Percentiles rank a stretch among this genome's conserved stretches.
Conservation (phyloP, 2,797 vertebrate genomes). For the Labroides dimidiatus region DNA sequence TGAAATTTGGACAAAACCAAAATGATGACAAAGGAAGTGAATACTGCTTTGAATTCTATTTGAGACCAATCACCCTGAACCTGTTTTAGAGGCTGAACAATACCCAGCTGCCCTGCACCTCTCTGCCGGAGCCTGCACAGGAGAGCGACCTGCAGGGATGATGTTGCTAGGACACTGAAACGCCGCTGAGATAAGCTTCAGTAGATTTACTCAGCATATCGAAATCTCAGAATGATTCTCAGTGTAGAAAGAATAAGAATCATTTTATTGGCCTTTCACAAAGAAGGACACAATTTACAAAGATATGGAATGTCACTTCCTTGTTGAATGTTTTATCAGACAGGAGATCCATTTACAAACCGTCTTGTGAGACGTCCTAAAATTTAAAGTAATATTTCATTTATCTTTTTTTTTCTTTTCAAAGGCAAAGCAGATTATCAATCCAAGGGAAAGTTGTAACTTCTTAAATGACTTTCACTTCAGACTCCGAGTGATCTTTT, state of each 20-base stretch:
- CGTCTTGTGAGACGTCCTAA: background rate
- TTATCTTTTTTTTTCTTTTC: background rate
- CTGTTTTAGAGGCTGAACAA: slow-evolving; percentile 7
- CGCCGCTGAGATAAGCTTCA: slow-evolving; percentile 15
- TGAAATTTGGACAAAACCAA: slow-evolving; percentile 6
- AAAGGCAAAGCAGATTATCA: background rate
- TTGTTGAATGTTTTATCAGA: too few relatives aligned
- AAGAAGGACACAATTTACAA: too few relatives aligned
- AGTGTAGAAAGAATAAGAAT: background rate
- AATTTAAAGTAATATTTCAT: background rate
- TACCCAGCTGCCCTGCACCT: background rate
- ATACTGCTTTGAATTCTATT: slow-evolving; percentile 4
- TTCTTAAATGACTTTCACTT: background rate
- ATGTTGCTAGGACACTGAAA: slow-evolving; percentile 55
- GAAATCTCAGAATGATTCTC: background rate
- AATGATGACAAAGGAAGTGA: slow-evolving; percentile 14
- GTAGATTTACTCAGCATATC: background rate
- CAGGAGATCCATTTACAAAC: background rate
- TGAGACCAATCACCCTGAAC: slow-evolving; percentile 4
- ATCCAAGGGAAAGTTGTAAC: background rate
- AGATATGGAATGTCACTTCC: too few relatives aligned
- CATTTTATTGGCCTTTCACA: too few relatives aligned
- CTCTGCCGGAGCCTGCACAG: slow-evolving; percentile 6
- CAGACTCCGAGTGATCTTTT: background rate
- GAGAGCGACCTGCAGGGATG: slow-evolving; percentile 13